Evolutionary conservation across 2,888 invertebrate genomes (phyloP).

Genomic region (Seira musarum): DNA sequence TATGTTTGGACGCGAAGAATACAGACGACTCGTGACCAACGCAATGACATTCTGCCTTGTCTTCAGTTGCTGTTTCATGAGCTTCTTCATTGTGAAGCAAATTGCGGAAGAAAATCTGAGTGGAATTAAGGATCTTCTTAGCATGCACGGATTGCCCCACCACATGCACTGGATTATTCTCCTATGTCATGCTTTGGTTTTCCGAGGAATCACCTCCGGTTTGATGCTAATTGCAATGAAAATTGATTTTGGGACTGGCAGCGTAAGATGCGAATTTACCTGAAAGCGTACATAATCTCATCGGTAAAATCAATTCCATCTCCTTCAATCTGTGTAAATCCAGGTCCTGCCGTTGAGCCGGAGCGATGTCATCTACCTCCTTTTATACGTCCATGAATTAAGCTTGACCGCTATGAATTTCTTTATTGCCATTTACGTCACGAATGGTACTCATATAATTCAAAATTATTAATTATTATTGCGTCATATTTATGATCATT

Average conservation of each 20-base stretch:
- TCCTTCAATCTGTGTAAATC: no score
- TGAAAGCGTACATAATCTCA: no score
- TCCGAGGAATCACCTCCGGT: constrained; percentile 57
- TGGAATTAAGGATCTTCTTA: constrained; percentile 64
- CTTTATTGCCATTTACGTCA: constrained; percentile 36
- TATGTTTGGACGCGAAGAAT: constrained; percentile 36
- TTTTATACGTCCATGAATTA: constrained; percentile 50
- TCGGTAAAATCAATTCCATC: no score
- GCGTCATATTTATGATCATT: no score
- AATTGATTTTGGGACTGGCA: constrained; percentile 47
- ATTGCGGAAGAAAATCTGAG: constrained; percentile 60
- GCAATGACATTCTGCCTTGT: constrained; percentile 42
- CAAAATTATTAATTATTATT: no score
- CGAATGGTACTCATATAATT: no score
- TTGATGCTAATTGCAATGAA: constrained; percentile 47
- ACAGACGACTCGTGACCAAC: constrained; percentile 33
- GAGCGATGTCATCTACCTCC: constrained; percentile 37
- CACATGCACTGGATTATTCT: constrained; percentile 63
- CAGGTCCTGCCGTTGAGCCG: no score
- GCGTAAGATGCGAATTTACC: no score
- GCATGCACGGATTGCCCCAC: constrained; percentile 62
- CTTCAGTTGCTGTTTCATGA: constrained; percentile 56
- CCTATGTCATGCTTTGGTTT: constrained; percentile 54
- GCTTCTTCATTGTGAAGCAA: constrained; percentile 64
- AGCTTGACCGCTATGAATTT: constrained; percentile 55